Conservation (phyloP, 2,797 vertebrate genomes). For the Schizopygopsis malacanthus region DNA sequence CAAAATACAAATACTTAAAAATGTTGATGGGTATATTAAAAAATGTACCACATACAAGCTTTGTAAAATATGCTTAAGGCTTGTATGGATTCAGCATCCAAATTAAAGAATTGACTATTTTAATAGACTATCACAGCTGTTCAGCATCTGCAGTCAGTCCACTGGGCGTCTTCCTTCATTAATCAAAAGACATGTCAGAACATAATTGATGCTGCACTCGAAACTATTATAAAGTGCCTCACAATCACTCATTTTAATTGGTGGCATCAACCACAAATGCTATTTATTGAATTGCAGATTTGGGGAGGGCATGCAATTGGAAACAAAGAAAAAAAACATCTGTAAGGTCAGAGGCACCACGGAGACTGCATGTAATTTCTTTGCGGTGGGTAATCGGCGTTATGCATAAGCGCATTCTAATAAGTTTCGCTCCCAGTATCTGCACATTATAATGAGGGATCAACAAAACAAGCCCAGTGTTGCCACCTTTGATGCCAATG, state of each 20-base stretch:
- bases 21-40: slow-evolving; percentile 28
- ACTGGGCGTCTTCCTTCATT: slow-evolving; percentile 53
- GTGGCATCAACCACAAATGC: slow-evolving; percentile 35
- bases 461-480: slow-evolving; percentile 47
- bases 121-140: slow-evolving; percentile 56
- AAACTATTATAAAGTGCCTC: slow-evolving; percentile 51
- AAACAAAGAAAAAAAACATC: slow-evolving; percentile 14
- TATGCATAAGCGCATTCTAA: slow-evolving; percentile 48
- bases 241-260: slow-evolving; percentile 56
- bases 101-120: slow-evolving; percentile 53
- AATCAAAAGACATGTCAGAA: slow-evolving; percentile 56
- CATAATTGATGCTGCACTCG: slow-evolving; percentile 51
- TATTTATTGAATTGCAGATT: slow-evolving; percentile 19
- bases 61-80: slow-evolving; percentile 48
- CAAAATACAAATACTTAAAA: slow-evolving; percentile 30
- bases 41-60: slow-evolving; percentile 35
- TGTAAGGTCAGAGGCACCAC: slow-evolving; percentile 41
- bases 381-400: slow-evolving; percentile 29
- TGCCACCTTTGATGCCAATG: slow-evolving; percentile 46
- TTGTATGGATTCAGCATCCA: slow-evolving; percentile 52
- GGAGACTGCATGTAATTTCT: slow-evolving; percentile 14
- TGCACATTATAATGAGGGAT: slow-evolving; percentile 52
- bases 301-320: slow-evolving; percentile 4
- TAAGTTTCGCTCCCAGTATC: slow-evolving; percentile 44
- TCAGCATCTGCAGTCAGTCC: slow-evolving; percentile 57